Base-by-base conservation (phyloP, 2,113 vertebrate genomes). In the Upupa epops region DNA sequence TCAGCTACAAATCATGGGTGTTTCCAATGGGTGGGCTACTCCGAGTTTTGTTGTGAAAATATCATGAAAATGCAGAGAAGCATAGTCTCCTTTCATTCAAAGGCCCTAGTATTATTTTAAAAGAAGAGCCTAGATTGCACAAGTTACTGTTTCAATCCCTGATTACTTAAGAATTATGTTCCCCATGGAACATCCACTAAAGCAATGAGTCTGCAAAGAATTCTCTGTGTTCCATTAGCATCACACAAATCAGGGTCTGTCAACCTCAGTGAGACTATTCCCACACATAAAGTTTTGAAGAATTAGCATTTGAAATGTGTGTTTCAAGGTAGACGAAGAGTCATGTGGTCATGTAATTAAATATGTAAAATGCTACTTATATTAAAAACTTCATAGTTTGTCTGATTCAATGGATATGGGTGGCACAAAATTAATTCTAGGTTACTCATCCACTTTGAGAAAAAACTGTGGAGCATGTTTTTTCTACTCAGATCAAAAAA, bases 321-420 rank as follows among this genome's bases (percentile, higher is more conserved):
- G 14, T 10, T 78, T 88, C 49, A 40, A 72, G 28, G 51, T 0
- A 24, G 16, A 66, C 29, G n/a, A 88, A 74, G 18, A 11, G 12
- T 59, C 2, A 8, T 22, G 17, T 10, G 11, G 3, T 4, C n/a
- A 54, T 0, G 1, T 46, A 21, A 42, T 37, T 51, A 7, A 65
- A 42, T 65, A 13, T 13, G 17, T 24, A 76, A 49, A 91, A 70
- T 28, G 59, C 6, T 63, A 49, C 17, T 32, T 6, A n/a, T 36
- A 31, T 24, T 81, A 68, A 88, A 85, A 86, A 51, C 28, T 42
- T 26, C 65, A 61, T 21, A 71, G 7, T 17, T 15, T 68, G 31
- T 1, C 17, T 56, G 36, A 49, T 21, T 49, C n/a, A 68, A 32
- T 54, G 2, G 18, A 5, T 12, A 48, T 19, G 21, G 18, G n/a